These are phyloP conservation scores for Drosophila quadrilineata DNA, from an alignment of 1,140 invertebrate species.

Conservation along the genomic window DNA sequence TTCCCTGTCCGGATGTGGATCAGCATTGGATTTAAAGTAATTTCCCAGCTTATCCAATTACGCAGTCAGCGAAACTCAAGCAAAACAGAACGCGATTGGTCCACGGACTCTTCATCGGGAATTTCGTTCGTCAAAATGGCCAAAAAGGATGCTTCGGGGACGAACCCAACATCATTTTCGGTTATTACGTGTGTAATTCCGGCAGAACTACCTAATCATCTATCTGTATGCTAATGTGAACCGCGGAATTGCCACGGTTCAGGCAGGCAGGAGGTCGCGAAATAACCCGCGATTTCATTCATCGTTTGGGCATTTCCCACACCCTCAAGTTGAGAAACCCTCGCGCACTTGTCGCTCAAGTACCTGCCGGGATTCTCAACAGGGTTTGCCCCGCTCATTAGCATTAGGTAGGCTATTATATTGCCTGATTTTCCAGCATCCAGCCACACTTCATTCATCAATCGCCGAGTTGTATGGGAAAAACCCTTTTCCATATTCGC, in stretches of 20 bases:
- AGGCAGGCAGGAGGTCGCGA: constrained; percentile 32
- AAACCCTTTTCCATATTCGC: constrained; percentile 42
- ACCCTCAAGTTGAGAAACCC: not conserved
- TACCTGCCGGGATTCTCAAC: constrained; percentile 48
- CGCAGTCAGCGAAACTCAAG: constrained; percentile 77
- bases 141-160: constrained; percentile 10
- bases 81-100: constrained; percentile 49
- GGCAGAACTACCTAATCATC: constrained; percentile 57
- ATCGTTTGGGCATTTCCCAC: constrained; percentile 44
- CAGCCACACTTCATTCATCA: constrained; percentile 51
- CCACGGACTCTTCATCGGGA: constrained; percentile 30
- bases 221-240: constrained; percentile 19
- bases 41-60: constrained; percentile 80
- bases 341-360: constrained; percentile 49
- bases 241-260: constrained; percentile 62
- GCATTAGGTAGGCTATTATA: constrained; percentile 46
- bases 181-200: constrained; percentile 79
- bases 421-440: constrained; percentile 28
- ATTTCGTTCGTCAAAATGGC: constrained; percentile 23
- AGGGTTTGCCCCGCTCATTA: constrained; percentile 64
- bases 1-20: constrained; percentile 74
- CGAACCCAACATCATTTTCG: constrained; percentile 49
- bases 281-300: constrained; percentile 64
- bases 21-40: constrained; percentile 70
- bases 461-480: constrained; percentile 27